Percentiles rank a stretch among this genome's conserved stretches.
Evolutionary conservation across 2,888 invertebrate genomes (phyloP).

Genomic region (Cristatella mucedo): DNA sequence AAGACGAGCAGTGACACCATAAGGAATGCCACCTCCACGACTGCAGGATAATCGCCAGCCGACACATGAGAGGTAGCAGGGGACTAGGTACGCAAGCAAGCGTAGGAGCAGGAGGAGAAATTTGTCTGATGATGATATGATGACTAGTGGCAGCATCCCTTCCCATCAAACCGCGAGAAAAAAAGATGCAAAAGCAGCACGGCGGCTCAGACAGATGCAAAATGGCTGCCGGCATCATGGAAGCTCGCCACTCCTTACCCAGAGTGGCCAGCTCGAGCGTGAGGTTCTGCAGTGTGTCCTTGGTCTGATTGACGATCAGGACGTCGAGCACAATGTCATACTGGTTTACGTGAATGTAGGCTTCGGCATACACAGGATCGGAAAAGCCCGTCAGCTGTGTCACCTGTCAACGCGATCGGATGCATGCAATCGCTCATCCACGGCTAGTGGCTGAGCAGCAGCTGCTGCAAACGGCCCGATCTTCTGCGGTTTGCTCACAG

Average conservation of each 20-base stretch:
- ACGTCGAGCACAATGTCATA: conserved; percentile 97
- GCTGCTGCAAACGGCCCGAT: no score
- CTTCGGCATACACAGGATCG: conserved; percentile 98
- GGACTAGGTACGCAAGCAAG: no score
- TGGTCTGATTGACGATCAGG: conserved; percentile 78
- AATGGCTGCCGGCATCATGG: no score
- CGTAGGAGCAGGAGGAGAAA: neutral
- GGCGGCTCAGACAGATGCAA: no score
- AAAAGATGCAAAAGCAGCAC: no score
- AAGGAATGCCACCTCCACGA: conserved; percentile 4
- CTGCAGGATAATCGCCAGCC: neutral
- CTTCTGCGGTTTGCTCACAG: no score
- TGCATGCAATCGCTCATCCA: no score
- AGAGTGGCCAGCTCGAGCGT: conserved; percentile 91
- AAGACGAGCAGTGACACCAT: conserved; percentile 3
- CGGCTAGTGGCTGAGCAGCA: neutral
- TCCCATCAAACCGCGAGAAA: no score
- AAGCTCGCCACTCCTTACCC: conserved; percentile 33
- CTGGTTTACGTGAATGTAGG: conserved; percentile 78
- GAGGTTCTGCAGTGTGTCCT: conserved; percentile 90
- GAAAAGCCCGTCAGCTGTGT: conserved; percentile 96
- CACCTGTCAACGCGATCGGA: conserved; percentile 42
- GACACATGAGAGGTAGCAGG: no score
- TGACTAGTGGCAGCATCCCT: no score
- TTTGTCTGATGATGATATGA: no score